A percentile compares a stretch with the other conserved stretches of the same genome.
These are phyloP conservation scores for Phenganax marumi DNA, from an alignment of 92 coral and sea anemone genomes.

Conservation along the genomic window DNA sequence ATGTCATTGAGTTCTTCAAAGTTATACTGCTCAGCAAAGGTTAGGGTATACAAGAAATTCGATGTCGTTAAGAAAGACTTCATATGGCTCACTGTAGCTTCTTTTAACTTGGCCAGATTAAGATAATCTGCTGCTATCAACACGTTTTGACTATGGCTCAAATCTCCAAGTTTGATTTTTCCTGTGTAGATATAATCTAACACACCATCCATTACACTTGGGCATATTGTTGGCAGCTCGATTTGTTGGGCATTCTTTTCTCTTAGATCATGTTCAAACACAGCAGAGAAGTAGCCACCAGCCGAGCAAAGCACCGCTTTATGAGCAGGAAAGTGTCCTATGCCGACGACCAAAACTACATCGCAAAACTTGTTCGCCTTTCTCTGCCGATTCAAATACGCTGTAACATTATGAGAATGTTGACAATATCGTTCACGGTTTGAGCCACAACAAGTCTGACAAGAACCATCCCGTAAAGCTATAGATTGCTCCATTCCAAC, in stretches of 20 bases:
- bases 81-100: constrained; percentile 27
- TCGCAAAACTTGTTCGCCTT: constrained; percentile 36
- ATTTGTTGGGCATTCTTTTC: constrained; percentile 30
- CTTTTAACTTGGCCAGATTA: constrained; percentile 3
- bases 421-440: neutral
- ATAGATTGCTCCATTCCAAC: too few species aligned
- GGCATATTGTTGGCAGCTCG: constrained; percentile 29
- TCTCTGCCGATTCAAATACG: constrained; percentile 18
- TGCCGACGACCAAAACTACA: constrained; percentile 21
- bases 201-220: constrained; percentile 36
- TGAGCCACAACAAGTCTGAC: neutral
- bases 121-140: constrained; percentile 40
- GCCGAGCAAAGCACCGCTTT: constrained; percentile 39
- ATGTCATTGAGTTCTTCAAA: constrained; percentile 21
- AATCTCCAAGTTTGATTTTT: constrained; percentile 15
- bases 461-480: neutral
- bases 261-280: constrained; percentile 35
- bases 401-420: constrained; percentile 7
- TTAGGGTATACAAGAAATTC: constrained; percentile 25
- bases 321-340: constrained; percentile 35
- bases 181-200: constrained; percentile 40
- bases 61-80: constrained; percentile 31
- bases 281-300: constrained; percentile 41
- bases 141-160: constrained; percentile 29
- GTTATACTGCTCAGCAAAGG: constrained; percentile 32